Conservation (phyloP, 2,888 invertebrate species). For the Neoascia interrupta region DNA sequence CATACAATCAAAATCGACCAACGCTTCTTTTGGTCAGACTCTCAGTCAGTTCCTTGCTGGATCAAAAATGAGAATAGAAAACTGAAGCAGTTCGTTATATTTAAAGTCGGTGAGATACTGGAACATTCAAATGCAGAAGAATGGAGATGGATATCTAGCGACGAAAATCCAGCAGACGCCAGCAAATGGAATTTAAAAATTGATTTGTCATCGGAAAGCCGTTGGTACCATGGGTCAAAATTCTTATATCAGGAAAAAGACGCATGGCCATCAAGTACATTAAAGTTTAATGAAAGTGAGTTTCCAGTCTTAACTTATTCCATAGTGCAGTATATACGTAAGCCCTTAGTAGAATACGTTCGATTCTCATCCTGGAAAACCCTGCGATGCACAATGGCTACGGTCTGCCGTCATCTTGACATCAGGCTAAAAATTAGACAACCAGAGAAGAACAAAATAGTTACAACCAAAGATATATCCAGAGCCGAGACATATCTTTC, state of each 20-base stretch:
- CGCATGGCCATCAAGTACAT: not conserved
- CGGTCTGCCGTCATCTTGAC: not conserved
- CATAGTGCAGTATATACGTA: not conserved
- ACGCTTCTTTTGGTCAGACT: not conserved
- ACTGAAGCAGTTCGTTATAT: conserved; percentile 2
- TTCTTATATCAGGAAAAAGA: conserved; percentile 11
- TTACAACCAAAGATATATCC: not conserved
- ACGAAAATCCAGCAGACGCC: conserved; percentile 16
- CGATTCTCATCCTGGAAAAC: conserved; percentile 21
- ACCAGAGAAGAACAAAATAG: no score
- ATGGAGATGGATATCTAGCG: conserved; percentile 14
- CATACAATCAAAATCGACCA: not conserved
- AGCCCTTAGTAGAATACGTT: not conserved
- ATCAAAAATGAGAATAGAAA: conserved; percentile 6
- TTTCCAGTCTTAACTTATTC: not conserved
- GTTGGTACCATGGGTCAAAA: conserved; percentile 4
- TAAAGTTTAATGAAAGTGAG: not conserved
- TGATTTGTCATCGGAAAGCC: not conserved
- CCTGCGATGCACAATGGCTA: not conserved
- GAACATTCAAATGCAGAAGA: conserved; percentile 8
- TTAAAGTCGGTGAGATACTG: not conserved
- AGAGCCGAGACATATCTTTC: not conserved
- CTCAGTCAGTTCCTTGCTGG: conserved; percentile 17
- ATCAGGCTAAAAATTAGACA: no score
- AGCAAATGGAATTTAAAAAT: conserved; percentile 17